Evolutionary conservation across 1,140 invertebrate species (phyloP).

Genomic region (Drosophila navojoa): DNA sequence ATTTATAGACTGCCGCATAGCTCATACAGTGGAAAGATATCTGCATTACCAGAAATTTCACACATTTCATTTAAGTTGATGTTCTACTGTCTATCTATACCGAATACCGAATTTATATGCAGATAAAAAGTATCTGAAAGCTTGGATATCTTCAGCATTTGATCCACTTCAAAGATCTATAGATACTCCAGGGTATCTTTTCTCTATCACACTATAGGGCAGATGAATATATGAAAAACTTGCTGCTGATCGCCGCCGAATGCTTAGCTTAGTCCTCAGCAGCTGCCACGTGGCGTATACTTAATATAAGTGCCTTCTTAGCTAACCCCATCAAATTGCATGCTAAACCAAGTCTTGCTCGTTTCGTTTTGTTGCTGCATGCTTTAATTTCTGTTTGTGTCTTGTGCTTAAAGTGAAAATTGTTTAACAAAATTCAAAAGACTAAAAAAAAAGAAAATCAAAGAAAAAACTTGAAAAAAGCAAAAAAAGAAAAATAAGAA

Average conservation of each 20-base stretch:
- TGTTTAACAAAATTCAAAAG: not conserved
- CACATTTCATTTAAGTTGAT: too few relatives aligned
- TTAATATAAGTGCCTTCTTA: constrained; percentile 33
- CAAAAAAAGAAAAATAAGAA: not conserved
- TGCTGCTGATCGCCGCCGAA: constrained; percentile 8
- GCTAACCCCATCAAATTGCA: constrained; percentile 33
- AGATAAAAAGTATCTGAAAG: too few relatives aligned
- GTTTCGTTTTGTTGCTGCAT: constrained; percentile 15
- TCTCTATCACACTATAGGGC: too few relatives aligned
- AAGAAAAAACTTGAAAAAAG: not conserved
- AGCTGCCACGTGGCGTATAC: constrained; percentile 23
- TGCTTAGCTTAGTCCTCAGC: constrained; percentile 9
- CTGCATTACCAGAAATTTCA: too few relatives aligned
- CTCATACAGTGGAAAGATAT: too few relatives aligned
- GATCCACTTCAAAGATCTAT: too few relatives aligned
- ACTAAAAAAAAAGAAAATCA: not conserved
- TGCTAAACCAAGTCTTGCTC: constrained; percentile 19
- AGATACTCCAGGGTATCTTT: not conserved
- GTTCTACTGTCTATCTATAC: too few relatives aligned
- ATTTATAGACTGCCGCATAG: too few relatives aligned
- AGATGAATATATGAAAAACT: not conserved
- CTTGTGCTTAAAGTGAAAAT: constrained; percentile 42
- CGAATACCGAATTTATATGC: too few relatives aligned
- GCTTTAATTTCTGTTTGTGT: constrained; percentile 18
- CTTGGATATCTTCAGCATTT: too few relatives aligned